phyloP scores from a whole-genome alignment of 2,113 vertebrate species.

The Trachemys scripta region DNA sequence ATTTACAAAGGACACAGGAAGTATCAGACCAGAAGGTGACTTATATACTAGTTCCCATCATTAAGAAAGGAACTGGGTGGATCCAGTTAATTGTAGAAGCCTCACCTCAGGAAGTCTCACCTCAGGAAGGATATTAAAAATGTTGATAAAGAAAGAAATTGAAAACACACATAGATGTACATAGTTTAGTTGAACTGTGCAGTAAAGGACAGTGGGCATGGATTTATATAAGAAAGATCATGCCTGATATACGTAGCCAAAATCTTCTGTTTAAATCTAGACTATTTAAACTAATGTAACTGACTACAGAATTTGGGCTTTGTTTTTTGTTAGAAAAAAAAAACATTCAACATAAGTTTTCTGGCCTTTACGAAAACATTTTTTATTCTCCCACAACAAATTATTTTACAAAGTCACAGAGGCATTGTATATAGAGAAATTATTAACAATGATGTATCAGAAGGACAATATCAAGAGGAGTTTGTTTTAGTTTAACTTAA shows the following conservation, averaged over 20 bases:
- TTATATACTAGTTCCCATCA: neutral
- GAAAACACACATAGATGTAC: neutral
- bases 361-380: neutral
- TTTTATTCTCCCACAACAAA: neutral
- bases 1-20: neutral
- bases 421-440: neutral
- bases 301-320: neutral
- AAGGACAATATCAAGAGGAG: neutral
- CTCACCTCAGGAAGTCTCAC: neutral
- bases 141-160: neutral
- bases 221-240: neutral
- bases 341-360: neutral
- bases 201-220: neutral
- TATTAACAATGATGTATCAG: neutral
- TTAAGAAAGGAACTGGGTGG: fast-evolving
- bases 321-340: neutral
- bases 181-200: neutral
- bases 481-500: neutral
- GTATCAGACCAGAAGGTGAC: fast-evolving
- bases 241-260: neutral
- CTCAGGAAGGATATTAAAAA: neutral
- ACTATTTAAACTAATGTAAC: neutral
- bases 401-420: neutral
- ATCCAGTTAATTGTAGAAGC: neutral
- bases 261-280: neutral